Conservation (phyloP, 2,113 vertebrate species). For the Ramphastos sulfuratus region DNA sequence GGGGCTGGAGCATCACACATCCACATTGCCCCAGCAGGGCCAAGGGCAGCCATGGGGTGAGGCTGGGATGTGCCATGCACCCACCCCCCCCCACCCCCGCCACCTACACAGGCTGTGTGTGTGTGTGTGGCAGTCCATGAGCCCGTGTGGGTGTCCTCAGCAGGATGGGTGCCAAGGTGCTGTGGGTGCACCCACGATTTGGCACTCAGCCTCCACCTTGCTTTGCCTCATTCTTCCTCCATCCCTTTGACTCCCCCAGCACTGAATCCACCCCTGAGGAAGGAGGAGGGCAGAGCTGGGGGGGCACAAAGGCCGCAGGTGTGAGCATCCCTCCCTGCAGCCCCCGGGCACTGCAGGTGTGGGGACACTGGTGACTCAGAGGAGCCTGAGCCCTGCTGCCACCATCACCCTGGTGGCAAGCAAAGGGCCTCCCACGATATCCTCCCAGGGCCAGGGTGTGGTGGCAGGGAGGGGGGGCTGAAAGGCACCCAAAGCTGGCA, state of each 20-base stretch:
- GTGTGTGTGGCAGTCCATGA: neutral
- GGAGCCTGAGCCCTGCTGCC: neutral
- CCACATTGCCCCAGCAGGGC: too few relatives aligned
- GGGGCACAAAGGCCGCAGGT: neutral
- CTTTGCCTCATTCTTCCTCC: neutral
- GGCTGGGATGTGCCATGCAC: neutral
- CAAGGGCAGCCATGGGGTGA: neutral
- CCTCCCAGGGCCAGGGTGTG: neutral
- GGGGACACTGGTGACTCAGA: conserved; percentile 7
- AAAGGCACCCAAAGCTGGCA: neutral
- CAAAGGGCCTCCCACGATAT: neutral
- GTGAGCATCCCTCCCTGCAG: neutral
- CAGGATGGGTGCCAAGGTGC: neutral
- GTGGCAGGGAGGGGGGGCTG: too few relatives aligned
- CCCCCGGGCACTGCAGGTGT: neutral
- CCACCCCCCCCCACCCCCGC: too few relatives aligned
- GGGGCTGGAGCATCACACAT: neutral
- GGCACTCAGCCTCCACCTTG: neutral
- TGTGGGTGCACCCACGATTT: neutral
- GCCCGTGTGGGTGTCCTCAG: neutral
- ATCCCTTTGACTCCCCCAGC: too few relatives aligned
- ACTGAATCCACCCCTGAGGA: neutral
- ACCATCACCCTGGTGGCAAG: neutral
- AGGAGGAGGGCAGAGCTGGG: neutral
- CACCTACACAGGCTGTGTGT: neutral